phyloP scores from a whole-genome alignment of 2,888 invertebrate species.

The Calameuta filiformis region DNA sequence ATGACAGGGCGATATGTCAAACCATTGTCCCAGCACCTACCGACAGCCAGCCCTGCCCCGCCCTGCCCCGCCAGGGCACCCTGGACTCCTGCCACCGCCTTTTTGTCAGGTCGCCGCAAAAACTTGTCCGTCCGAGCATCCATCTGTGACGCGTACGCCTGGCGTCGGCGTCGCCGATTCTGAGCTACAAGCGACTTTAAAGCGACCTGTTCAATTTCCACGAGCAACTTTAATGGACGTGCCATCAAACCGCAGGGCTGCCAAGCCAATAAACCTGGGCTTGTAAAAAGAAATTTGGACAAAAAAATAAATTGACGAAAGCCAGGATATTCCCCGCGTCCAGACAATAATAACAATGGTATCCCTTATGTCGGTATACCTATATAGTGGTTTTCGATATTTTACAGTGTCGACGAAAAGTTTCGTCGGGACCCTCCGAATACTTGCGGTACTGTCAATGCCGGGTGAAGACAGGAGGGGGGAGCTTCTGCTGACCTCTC shows the following conservation, averaged over 20 bases:
- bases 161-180: not conserved
- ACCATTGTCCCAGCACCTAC: constrained; percentile 50
- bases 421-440: too few relatives aligned
- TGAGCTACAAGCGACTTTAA: not conserved
- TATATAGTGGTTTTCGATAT: too few relatives aligned
- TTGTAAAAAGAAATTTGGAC: too few relatives aligned
- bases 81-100: constrained; percentile 24
- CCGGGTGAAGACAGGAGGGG: too few relatives aligned
- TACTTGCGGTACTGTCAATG: too few relatives aligned
- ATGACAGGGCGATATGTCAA: constrained; percentile 60
- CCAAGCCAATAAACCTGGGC: not conserved
- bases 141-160: not conserved
- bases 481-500: too few relatives aligned
- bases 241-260: too few relatives aligned
- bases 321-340: too few relatives aligned
- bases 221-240: not conserved
- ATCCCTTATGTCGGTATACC: too few relatives aligned
- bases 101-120: constrained; percentile 25
- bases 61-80: not conserved
- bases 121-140: constrained; percentile 14
- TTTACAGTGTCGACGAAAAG: too few relatives aligned
- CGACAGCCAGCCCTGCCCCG: not conserved
- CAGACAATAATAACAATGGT: too few relatives aligned
- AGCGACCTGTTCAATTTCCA: not conserved
- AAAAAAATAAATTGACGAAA: too few relatives aligned